Base-by-base conservation (phyloP, 2,113 vertebrate genomes). In the Terrapene triunguis region DNA sequence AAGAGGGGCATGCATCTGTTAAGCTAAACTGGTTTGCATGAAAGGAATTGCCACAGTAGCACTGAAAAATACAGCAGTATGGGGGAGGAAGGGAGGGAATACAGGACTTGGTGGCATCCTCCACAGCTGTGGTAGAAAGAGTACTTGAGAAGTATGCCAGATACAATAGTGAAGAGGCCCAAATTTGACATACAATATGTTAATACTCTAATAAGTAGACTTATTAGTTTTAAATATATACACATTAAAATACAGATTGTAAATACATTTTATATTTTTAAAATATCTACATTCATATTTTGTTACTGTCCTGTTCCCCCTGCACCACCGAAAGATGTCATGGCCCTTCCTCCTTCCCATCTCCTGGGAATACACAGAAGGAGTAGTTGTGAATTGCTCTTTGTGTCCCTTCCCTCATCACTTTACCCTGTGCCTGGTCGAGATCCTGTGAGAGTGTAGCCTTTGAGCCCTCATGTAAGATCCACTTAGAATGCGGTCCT, bases 401-500 rank as follows among this genome's bases (percentile, higher is more conserved):
- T 8, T 69, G 62, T 69, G 8, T 17, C 35, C 35, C 35, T n/a
- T 69, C 29, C 35, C 3, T 94, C 4, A 9, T 85, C 13, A 17
- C 27, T 1, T 51, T 91, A 3, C n/a, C 19, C 76, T 82, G 29
- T 0, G 0, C 4, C 65, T 72, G 9, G 19, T 10, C 9, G 38
- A 22, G 8, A 38, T 69, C 17, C 17, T 69, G 8, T n/a, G 32
- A 69, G 14, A 69, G 62, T 65, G 62, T n/a, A 16, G 8, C 16
- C 59, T 6, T 62, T 62, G 29, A 32, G 16, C 13, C n/a, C 65
- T 38, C 14, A 69, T 78, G 35, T 93, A 42, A 22, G 48, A 80
- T 83, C 82, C n/a, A 87, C 1, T 87, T 90, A 87, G 38, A 88
- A 88, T 92, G 4, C 88, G 57, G 88, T 29, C 9, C 51, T 44